Evolutionary conservation across 1,140 invertebrate genomes (phyloP), one percentile per base, ranked within the genome.

Genomic region (Heliothis virescens): DNA sequence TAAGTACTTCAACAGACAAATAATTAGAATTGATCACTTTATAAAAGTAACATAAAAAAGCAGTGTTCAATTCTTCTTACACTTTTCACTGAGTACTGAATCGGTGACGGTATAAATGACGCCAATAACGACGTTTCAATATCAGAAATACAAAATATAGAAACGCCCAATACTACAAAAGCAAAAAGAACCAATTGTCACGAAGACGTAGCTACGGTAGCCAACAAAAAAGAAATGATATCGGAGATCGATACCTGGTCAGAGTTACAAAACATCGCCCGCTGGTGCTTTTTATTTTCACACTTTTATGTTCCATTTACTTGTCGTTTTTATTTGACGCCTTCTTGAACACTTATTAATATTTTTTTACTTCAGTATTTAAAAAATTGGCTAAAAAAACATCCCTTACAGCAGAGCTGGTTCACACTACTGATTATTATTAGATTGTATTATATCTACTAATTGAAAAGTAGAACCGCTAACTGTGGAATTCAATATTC

Each of bases 171-270:
- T 12, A 12, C 10, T 34, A 62, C 4, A 13, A 62, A 13, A 62
- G 13, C 26, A 15, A 62, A 57, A 57, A 18, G 18, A 57, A 57
- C 9, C 16, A 57, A 57, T 57, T 18, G 55, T 18, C 18, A 21
- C 55, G 16, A 57, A 57, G 55, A 57, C 15, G 55, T 57, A 18
- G 55, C 55, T 10, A 18, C 55, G 55, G 26, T 34, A 10, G 59
- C 10, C 11, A 47, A 11, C 10, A 47, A 48, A 65, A 18, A 67
- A 41, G 41, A 67, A 67, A 67, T 67, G 41, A 67, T 67, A 67
- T 67, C 48, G 63, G 16, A 48, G 15, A 48, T 67, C 63, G 34
- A 67, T 67, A 67, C 63, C 29, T 65, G 62, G 48, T 26, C 47
- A 29, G 18, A 18, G 47, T 21, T 11, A 53, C 18, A 52, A 69